Evolutionary conservation across 2,888 invertebrate species (phyloP).

Genomic region (Psylliodes chrysocephalus): DNA sequence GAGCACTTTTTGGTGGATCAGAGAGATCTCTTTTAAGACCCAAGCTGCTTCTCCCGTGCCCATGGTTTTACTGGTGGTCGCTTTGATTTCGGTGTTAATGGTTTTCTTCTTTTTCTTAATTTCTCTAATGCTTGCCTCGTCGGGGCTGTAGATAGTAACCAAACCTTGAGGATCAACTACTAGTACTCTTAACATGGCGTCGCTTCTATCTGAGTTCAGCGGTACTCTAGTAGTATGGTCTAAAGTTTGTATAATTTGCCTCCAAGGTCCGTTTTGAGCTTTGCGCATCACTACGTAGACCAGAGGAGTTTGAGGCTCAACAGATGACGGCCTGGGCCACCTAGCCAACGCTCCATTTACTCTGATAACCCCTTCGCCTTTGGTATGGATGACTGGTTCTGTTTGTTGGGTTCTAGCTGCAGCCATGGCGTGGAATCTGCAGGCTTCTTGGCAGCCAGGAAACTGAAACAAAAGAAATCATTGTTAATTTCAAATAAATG

Average conservation of each 20-base stretch:
- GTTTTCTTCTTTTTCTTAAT: slow-evolving; percentile 63
- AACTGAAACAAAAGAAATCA: slow-evolving; percentile 67
- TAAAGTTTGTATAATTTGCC: slow-evolving; percentile 75
- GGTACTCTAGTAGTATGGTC: slow-evolving; percentile 73
- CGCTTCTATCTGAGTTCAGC: slow-evolving; percentile 69
- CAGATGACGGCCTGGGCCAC: slow-evolving; percentile 73
- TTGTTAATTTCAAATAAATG: no score
- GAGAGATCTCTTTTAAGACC: slow-evolving; percentile 74
- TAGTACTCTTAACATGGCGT: slow-evolving; percentile 73
- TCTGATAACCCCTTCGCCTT: slow-evolving; percentile 75
- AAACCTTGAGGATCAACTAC: slow-evolving; percentile 78
- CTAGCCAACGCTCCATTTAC: slow-evolving; percentile 72
- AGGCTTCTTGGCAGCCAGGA: slow-evolving; percentile 78
- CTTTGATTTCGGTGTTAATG: slow-evolving; percentile 66
- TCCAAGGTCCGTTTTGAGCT: slow-evolving; percentile 72
- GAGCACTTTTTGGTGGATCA: slow-evolving; percentile 77
- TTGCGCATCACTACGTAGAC: slow-evolving; percentile 79
- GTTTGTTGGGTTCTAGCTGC: slow-evolving; percentile 70
- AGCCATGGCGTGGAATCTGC: slow-evolving; percentile 75
- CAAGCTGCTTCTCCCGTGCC: slow-evolving; percentile 69
- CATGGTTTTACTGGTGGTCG: slow-evolving; percentile 66
- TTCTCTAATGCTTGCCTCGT: slow-evolving; percentile 67
- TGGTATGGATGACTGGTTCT: slow-evolving; percentile 76
- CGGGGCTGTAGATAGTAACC: slow-evolving; percentile 77
- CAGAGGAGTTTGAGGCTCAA: slow-evolving; percentile 68